Evolutionary conservation across 2,888 invertebrate genomes (phyloP).

Genomic region (Drosophila neotestacea): DNA sequence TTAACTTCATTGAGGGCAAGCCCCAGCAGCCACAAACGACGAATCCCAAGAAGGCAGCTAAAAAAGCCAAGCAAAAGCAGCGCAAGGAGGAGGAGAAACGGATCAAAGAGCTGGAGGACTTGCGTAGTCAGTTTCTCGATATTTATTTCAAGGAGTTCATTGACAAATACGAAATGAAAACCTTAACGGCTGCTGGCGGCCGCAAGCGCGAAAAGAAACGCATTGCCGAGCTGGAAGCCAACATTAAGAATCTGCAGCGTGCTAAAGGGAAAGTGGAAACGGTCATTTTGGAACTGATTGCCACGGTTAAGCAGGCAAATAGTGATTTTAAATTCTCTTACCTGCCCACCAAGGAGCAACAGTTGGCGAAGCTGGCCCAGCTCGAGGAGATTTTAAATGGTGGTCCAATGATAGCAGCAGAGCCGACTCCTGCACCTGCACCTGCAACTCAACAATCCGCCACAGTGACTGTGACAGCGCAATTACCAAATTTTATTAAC

Average conservation of each 20-base stretch:
- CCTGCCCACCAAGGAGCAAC: slow-evolving; percentile 85
- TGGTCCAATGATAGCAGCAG: slow-evolving; percentile 14
- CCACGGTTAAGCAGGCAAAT: slow-evolving; percentile 83
- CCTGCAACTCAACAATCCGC: slow-evolving; percentile 19
- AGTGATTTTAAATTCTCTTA: slow-evolving; percentile 84
- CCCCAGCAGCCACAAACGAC: slow-evolving; percentile 80
- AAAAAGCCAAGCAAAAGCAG: slow-evolving; percentile 85
- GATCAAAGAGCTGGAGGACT: slow-evolving; percentile 82
- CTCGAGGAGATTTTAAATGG: slow-evolving; percentile 61
- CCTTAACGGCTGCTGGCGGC: slow-evolving; percentile 73
- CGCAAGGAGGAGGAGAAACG: slow-evolving; percentile 84
- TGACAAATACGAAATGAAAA: slow-evolving; percentile 82
- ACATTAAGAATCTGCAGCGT: slow-evolving; percentile 84
- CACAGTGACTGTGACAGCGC: slow-evolving; percentile 23
- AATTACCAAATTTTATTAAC: slow-evolving; percentile 52
- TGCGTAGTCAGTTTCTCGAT: slow-evolving; percentile 83
- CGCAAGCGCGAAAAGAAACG: slow-evolving; percentile 84
- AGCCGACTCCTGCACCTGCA: slow-evolving; percentile 9
- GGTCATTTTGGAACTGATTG: slow-evolving; percentile 84
- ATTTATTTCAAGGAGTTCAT: slow-evolving; percentile 84
- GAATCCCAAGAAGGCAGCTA: slow-evolving; percentile 85
- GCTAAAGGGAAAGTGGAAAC: slow-evolving; percentile 84
- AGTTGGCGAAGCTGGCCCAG: slow-evolving; percentile 79
- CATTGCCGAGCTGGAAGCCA: slow-evolving; percentile 82
- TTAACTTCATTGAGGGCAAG: slow-evolving; percentile 83